These are phyloP conservation scores for Eurytoma californica DNA, from an alignment of 2,888 invertebrate species.

Conservation along the genomic window DNA sequence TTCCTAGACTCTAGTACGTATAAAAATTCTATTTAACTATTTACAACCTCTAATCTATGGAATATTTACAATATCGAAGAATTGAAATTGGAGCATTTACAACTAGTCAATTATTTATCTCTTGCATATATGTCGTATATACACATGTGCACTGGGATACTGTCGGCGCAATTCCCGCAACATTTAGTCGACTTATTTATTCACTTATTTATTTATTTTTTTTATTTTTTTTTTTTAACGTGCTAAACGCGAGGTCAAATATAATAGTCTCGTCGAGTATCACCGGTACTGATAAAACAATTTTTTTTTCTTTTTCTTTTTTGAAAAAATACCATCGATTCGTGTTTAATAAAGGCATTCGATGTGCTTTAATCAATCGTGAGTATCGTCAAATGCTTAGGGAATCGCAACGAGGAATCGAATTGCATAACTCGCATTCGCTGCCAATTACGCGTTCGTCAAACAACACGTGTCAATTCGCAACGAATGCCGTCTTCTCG, in stretches of 20 bases:
- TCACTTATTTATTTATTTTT: too few relatives aligned
- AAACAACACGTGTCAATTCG: constrained; percentile 16
- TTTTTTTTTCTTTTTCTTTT: constrained; percentile 21
- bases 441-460: constrained; percentile 38
- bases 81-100: constrained; percentile 50
- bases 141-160: constrained; percentile 55
- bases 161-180: constrained; percentile 54
- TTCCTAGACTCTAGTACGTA: constrained; percentile 63
- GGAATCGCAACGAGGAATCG: constrained; percentile 54
- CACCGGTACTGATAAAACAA: constrained; percentile 27
- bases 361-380: constrained; percentile 45
- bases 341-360: constrained; percentile 46
- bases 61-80: constrained; percentile 62
- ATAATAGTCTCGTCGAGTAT: constrained; percentile 22
- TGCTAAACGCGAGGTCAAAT: constrained; percentile 41
- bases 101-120: constrained; percentile 48
- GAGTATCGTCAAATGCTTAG: constrained; percentile 51
- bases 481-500: constrained; percentile 36
- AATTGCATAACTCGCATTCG: constrained; percentile 48
- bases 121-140: constrained; percentile 55
- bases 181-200: constrained; percentile 45
- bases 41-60: constrained; percentile 63
- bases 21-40: constrained; percentile 65
- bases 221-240: constrained; percentile 12
- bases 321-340: constrained; percentile 44